phyloP scores from a whole-genome alignment of 2,888 invertebrate species.

The Eristalis pertinax region DNA sequence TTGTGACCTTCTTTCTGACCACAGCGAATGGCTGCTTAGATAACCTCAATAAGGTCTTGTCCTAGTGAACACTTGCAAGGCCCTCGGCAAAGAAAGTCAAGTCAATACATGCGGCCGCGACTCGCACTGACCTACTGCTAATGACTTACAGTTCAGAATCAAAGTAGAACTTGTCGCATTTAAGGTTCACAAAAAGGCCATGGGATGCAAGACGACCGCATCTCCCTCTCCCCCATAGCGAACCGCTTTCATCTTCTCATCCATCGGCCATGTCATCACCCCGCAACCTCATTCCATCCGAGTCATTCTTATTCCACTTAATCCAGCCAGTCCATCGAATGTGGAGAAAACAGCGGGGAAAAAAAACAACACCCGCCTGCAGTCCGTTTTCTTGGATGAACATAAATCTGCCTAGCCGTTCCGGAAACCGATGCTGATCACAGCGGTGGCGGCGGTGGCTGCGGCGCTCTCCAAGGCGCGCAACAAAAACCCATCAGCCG shows the following conservation, averaged over 20 bases:
- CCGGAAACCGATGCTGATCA: slow-evolving; percentile 46
- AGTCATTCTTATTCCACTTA: not conserved
- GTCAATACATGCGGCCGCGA: not conserved
- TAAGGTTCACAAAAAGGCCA: not conserved
- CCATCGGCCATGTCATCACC: slow-evolving; percentile 20
- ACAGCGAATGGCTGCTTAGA: not conserved
- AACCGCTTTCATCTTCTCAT: slow-evolving; percentile 29
- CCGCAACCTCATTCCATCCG: slow-evolving; percentile 45
- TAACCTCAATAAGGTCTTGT: not conserved
- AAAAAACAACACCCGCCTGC: slow-evolving; percentile 2
- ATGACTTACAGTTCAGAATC: not conserved
- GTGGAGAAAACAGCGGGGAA: not conserved
- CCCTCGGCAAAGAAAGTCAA: not conserved
- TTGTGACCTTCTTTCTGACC: not conserved
- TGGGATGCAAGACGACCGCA: not conserved
- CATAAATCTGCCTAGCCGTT: slow-evolving; percentile 52
- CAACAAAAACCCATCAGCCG: slow-evolving; percentile 12
- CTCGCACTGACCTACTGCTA: not conserved
- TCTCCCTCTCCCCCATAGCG: not conserved
- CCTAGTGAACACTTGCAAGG: not conserved
- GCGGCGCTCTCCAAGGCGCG: not conserved
- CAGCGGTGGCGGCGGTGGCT: no score
- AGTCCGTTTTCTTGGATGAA: slow-evolving; percentile 28
- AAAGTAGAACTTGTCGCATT: not conserved
- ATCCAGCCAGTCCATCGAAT: not conserved